Evolutionary conservation across 2,113 vertebrate genomes (phyloP).

Genomic region (Hemicordylus capensis): DNA sequence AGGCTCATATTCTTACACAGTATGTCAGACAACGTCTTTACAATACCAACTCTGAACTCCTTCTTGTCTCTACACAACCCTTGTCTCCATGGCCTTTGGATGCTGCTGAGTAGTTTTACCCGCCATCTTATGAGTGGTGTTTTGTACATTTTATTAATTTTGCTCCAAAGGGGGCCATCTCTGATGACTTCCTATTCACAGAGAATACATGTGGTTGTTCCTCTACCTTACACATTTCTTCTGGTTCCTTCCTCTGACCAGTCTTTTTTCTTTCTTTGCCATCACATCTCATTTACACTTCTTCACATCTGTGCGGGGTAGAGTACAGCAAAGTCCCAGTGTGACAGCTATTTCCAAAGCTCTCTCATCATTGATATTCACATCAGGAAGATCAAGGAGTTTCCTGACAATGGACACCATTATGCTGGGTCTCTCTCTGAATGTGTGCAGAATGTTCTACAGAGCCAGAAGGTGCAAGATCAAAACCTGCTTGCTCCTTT

Average conservation of each 20-base stretch:
- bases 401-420: slow-evolving; percentile 19
- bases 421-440: fast-evolving
- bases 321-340: not conserved
- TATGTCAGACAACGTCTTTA: not conserved
- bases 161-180: not conserved
- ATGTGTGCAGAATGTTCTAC: not conserved
- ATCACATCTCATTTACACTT: not conserved
- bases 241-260: fast-evolving
- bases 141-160: not conserved
- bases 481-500: not conserved
- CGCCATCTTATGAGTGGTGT: not conserved
- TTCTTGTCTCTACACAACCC: not conserved
- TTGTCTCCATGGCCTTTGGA: fast-evolving
- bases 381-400: not conserved
- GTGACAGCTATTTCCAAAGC: not conserved
- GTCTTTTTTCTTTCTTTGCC: not conserved
- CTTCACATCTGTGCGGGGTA: not conserved
- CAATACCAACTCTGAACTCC: not conserved
- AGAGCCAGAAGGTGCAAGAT: fast-evolving
- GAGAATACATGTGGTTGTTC: fast-evolving
- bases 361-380: fast-evolving
- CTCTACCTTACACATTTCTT: not conserved
- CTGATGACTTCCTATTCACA: fast-evolving
- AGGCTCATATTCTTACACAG: too few relatives aligned
- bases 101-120: fast-evolving